phyloP scores from a whole-genome alignment of 35 echinoderm and acorn worm genomes.

The Ophiothrix spiculata region DNA sequence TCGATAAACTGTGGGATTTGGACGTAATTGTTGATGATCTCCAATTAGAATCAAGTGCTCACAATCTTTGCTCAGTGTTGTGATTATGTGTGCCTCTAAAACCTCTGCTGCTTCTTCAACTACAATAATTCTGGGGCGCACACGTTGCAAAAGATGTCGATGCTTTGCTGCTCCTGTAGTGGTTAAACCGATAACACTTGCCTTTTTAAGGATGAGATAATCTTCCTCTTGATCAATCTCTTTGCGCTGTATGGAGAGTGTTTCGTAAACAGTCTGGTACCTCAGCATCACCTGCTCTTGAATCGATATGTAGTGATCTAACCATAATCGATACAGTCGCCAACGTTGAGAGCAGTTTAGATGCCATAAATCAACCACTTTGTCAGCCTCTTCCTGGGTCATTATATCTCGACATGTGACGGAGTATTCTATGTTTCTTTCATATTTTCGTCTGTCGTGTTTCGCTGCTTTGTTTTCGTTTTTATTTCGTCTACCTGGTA shows the following conservation, averaged over 20 bases:
- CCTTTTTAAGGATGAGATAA: constrained; percentile 51
- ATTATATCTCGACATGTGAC: constrained; percentile 17
- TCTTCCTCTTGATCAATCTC: constrained; percentile 53
- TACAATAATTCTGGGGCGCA: constrained; percentile 65
- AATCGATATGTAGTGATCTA: constrained; percentile 1
- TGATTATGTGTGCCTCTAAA: constrained; percentile 88
- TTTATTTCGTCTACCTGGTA: neutral
- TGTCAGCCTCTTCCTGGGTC: constrained; percentile 34
- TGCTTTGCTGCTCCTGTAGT: constrained; percentile 90
- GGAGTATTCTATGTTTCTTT: neutral
- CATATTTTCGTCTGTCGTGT: neutral
- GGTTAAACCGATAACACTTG: constrained; percentile 79
- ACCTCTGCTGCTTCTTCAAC: constrained; percentile 98
- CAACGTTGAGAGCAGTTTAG: constrained; percentile 42
- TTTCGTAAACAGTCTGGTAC: neutral
- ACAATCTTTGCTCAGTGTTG: constrained; percentile 73
- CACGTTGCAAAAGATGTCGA: constrained; percentile 54
- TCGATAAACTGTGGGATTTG: constrained; percentile 84
- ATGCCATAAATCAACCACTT: constrained; percentile 41
- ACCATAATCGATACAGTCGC: constrained; percentile 75
- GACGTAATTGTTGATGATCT: constrained; percentile 89
- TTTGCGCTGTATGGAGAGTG: constrained; percentile 25
- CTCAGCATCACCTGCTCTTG: constrained; percentile 14
- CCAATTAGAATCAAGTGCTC: constrained; percentile 90
- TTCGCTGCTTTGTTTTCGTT: neutral